Percentiles rank a stretch among this genome's conserved stretches.
phyloP scores from a whole-genome alignment of 2,888 invertebrate species.

The Cistogaster globosa region DNA sequence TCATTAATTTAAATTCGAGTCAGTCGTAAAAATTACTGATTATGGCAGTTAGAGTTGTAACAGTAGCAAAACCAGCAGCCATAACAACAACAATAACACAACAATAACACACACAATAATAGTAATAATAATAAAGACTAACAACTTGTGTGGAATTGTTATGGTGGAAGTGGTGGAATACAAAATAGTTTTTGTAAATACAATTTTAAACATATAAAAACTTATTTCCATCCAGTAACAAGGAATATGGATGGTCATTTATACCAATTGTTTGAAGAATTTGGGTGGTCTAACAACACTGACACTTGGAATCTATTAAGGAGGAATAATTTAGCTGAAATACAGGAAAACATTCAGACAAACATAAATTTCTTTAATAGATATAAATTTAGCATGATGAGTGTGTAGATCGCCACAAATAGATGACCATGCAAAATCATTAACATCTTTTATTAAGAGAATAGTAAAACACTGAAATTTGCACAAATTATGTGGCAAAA shows the following conservation, averaged over 20 bases:
- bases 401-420: background rate
- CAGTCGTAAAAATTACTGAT: conserved; percentile 49
- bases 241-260: conserved; percentile 51
- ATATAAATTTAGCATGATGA: no score
- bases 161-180: conserved; percentile 13
- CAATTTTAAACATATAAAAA: conserved; percentile 8
- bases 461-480: conserved; percentile 8
- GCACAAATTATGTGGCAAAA: conserved; percentile 64
- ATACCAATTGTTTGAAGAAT: conserved; percentile 63
- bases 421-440: background rate
- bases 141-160: conserved; percentile 62
- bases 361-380: background rate
- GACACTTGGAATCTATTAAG: conserved; percentile 68
- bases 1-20: conserved; percentile 70
- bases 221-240: conserved; percentile 5
- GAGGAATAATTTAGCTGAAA: conserved; percentile 60
- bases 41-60: conserved; percentile 28
- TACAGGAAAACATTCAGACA: conserved; percentile 35
- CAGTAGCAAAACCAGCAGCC: conserved; percentile 38
- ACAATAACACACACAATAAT: conserved; percentile 38
- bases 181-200: conserved; percentile 30
- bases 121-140: conserved; percentile 32
- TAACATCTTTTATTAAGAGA: conserved; percentile 18
- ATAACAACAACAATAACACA: conserved; percentile 34
- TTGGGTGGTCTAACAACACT: conserved; percentile 71